phyloP scores from a whole-genome alignment of 2,113 vertebrate species.

The Halichoeres trimaculatus region DNA sequence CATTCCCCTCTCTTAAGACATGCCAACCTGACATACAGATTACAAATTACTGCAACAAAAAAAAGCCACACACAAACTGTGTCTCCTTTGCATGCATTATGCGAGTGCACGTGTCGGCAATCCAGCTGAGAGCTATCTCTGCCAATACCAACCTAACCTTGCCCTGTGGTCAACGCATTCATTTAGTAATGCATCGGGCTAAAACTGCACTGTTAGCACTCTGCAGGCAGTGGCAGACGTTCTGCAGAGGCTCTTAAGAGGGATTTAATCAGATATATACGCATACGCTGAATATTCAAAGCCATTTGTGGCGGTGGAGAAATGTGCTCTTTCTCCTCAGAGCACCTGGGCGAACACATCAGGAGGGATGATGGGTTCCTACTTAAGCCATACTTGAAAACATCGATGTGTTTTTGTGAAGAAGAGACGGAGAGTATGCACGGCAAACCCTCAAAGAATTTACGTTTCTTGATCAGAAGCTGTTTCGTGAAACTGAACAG shows the following conservation, averaged over 20 bases:
- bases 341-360: conserved; percentile 71
- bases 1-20: conserved; percentile 41
- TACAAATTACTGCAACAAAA: conserved; percentile 70
- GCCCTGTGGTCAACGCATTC: conserved; percentile 74
- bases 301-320: conserved; percentile 76
- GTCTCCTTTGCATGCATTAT: conserved; percentile 79
- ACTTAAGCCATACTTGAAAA: conserved; percentile 55
- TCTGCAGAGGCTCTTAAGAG: conserved; percentile 75
- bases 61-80: conserved; percentile 60
- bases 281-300: conserved; percentile 79
- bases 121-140: conserved; percentile 78
- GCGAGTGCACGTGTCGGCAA: conserved; percentile 75
- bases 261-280: conserved; percentile 75
- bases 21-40: conserved; percentile 68
- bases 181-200: conserved; percentile 78
- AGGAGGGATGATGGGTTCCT: conserved; percentile 50
- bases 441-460: neutral
- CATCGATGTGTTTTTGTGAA: conserved; percentile 43
- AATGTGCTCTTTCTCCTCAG: conserved; percentile 48
- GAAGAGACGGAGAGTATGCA: neutral
- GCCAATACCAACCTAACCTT: conserved; percentile 75
- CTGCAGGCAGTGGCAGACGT: conserved; percentile 58
- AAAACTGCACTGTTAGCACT: conserved; percentile 78
- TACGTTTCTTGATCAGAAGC: no score
- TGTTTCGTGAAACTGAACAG: conserved; percentile 24